Percentiles rank a stretch among this genome's conserved stretches.
Conservation (phyloP, 1,140 invertebrate species). For the Phenacoccus solenopsis region DNA sequence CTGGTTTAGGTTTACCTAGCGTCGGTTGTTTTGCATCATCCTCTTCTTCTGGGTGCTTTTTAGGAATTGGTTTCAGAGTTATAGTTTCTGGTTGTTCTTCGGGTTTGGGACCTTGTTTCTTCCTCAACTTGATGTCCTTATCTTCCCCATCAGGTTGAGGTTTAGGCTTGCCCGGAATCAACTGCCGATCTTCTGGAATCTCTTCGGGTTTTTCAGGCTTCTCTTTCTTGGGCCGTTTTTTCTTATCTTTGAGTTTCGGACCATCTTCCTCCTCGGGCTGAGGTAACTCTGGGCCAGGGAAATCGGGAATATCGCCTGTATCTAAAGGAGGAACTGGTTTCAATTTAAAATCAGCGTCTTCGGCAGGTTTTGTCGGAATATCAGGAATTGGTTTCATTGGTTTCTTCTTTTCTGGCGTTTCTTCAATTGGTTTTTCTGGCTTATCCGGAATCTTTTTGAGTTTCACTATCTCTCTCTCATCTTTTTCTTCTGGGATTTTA, state of each 20-base stretch:
- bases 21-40: conserved; percentile 21
- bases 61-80: conserved; percentile 24
- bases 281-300: conserved; percentile 24
- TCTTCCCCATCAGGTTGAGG: conserved; percentile 31
- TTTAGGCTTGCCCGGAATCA: conserved; percentile 33
- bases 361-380: conserved; percentile 28
- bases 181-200: conserved; percentile 34
- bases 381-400: conserved; percentile 27
- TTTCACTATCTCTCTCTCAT: conserved; percentile 30
- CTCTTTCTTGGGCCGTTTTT: conserved; percentile 25
- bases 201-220: conserved; percentile 27
- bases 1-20: conserved; percentile 30
- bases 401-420: conserved; percentile 20
- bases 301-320: conserved; percentile 25
- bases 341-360: conserved; percentile 25
- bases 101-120: conserved; percentile 33
- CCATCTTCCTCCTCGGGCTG: conserved; percentile 21
- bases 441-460: conserved; percentile 26
- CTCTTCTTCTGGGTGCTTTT: conserved; percentile 21
- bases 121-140: conserved; percentile 35
- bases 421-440: conserved; percentile 25
- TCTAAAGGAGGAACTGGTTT: conserved; percentile 28
- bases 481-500: conserved; percentile 19
- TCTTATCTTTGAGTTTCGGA: conserved; percentile 29
- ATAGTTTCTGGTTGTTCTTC: conserved; percentile 29